Base-by-base conservation (phyloP, 2,797 vertebrate species). In the Acropternis orthonyx region DNA sequence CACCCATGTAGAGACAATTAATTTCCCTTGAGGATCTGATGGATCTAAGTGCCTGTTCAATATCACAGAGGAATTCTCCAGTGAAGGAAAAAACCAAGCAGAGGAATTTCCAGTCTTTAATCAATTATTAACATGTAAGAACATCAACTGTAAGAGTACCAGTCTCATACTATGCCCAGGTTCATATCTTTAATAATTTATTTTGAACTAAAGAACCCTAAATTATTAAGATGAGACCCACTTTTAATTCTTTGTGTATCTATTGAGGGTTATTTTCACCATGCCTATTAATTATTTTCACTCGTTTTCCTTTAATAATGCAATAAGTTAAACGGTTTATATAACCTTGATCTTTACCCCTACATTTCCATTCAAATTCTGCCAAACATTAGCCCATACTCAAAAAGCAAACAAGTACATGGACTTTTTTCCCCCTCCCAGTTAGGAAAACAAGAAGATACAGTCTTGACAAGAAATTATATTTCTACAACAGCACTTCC, bases 111-210 rank as follows among this genome's bases (percentile, higher is more conserved):
- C 30, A 72, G 56, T 67, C 49, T 83, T 85, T 39, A 87, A 75
- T 92, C 68, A 85, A 89, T 88, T 91, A 92, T 71, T 95, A 68
- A 96, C 63, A 23, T 36, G 36, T 32, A 83, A 89, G 24, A 95
- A 44, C n/a, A 76, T 76, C 18, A 73, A 36, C 46, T 86, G 34
- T 75, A 63, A 63, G 58, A 92, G 41, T 56, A 78, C 52, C 0
- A 0, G 23, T 79, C 58, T 89, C 3, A 2, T 37, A 65, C 30
- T 72, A 68, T 58, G 65, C 27, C 43, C 73, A 88, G 83, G 65
- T 83, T 95, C 56, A 28, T 65, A 52, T 76, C 48, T 66, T 93
- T 43, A 93, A 79, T 87, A 81, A 84, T 83, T 92, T 56, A 85
- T 63, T 92, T 91, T 51, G 18, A 52, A 83, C n/a, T 78, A 78